Evolutionary conservation across 1,140 invertebrate species (phyloP), one percentile per base, ranked within the genome.

Genomic region (Arctopsyche grandis): DNA sequence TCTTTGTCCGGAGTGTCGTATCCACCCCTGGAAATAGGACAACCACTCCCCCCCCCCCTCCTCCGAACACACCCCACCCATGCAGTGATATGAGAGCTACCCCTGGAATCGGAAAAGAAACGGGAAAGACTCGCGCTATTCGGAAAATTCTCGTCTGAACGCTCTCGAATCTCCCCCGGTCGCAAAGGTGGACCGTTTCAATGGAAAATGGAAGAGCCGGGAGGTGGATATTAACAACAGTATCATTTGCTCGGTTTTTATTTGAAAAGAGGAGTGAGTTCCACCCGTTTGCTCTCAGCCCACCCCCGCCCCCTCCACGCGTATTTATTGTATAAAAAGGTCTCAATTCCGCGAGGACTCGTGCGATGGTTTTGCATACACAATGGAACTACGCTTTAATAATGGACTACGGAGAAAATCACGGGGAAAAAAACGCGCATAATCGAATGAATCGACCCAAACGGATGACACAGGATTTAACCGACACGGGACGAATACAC

Each of bases 211-310:
- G 38, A 73, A 48, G 69, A 12, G 44, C n/a, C 21, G 56, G 56
- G 16, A 10, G 63, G 24, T 26, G 24, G 48, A 74, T 74, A 74
- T 74, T 74, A 74, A 74, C 48, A 74, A 74, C 46, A 10, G 24
- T 56, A 56, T 56, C 71, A 74, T 74, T 74, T 74, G 46, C 71
- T 16, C 21, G 7, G 46, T 74, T 71, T 73, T 73, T 74, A 56
- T 73, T 66, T n/a, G 71, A 46, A 19, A 9, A 14, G 16, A 16
- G 14, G 21, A 46, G 21, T 46, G 71, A 9, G 24, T 12, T 66
- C 26, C 22, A 24, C 26, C 10, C 21, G 52, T 56, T 3, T 56
- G 44, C 48, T 7, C 29, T 4, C 29, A 38, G 3, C 29, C 29
- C 29, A 38, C 29, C 7, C 29, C 29, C 29, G 7, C 29, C 29